These are phyloP conservation scores for Boleophthalmus pectinirostris DNA, from an alignment of 2,113 vertebrate species.

Conservation along the genomic window DNA sequence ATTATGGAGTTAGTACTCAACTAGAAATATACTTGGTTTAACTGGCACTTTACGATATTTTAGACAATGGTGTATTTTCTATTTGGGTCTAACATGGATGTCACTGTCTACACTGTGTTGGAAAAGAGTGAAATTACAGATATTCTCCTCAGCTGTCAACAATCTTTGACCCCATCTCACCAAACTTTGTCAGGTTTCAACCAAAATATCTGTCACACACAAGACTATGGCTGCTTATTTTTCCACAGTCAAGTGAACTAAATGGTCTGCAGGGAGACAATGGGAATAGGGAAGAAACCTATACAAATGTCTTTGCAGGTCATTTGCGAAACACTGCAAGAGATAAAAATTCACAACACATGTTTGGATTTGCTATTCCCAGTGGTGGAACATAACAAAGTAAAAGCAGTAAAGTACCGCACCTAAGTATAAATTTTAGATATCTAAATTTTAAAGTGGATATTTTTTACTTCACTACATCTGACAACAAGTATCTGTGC, in stretches of 20 bases:
- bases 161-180: slow-evolving; percentile 42
- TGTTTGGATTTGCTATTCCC: no score
- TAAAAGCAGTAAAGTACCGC: no score
- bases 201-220: slow-evolving; percentile 38
- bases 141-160: slow-evolving; percentile 29
- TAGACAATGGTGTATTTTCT: background rate
- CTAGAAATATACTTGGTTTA: background rate
- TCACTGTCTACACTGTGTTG: background rate
- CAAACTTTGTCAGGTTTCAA: slow-evolving; percentile 38
- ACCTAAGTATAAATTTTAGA: no score
- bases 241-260: slow-evolving; percentile 39
- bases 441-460: no score
- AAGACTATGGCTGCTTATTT: slow-evolving; percentile 49
- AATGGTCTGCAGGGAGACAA: slow-evolving; percentile 28
- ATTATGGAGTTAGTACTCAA: background rate
- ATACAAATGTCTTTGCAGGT: background rate
- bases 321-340: slow-evolving; percentile 24
- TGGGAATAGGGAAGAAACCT: slow-evolving; percentile 14
- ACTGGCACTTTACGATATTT: background rate
- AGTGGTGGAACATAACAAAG: no score
- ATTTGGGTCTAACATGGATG: background rate
- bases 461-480: no score
- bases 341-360: slow-evolving; percentile 28
- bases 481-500: no score
- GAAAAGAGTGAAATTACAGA: slow-evolving; percentile 26